Evolutionary conservation across 1,140 invertebrate genomes (phyloP), one percentile per base, ranked within the genome.

Genomic region (Nylanderia fulva): DNA sequence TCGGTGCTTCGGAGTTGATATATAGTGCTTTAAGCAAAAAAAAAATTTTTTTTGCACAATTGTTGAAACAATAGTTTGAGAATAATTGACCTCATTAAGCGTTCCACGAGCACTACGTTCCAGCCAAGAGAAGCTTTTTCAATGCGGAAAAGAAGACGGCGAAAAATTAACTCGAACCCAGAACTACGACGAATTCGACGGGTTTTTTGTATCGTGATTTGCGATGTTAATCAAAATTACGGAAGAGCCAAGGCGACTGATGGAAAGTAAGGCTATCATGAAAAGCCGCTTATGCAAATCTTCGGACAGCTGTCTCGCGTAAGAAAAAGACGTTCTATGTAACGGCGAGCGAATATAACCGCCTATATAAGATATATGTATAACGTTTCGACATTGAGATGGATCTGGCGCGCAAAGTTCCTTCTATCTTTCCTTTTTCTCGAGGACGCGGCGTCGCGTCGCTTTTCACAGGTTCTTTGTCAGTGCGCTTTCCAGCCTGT

Each of bases 251-350:
- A 13, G n/a, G 36, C 54, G 39, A 71, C 42, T 52, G 68, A 82
- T 42, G 66, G 66, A 72, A 82, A 82, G 77, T 82, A 82, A 82
- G 36, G 77, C 66, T 82, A 82, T 82, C 77, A 82, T 82, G 77
- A 82, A 82, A 82, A 82, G 77, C 77, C 66, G 66, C 66, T 82
- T 82, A 82, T 82, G 77, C 66, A 82, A 82, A 82, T 82, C 77
- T 82, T 82, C 24, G 77, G 66, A 82, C 77, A 82, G 77, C 77
- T 82, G 77, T 58, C 77, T 82, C 77, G 36, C 66, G 24, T 82
- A 72, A 82, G 77, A 82, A 82, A 82, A 72, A 71, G 77, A 82
- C 77, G 68, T 82, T 72, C 36, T 58, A 72, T 82, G 64, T 82
- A 56, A 60, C 18, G 36, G 15, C 15, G 29, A 69, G 39, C 36